Conservation (phyloP, 2,888 invertebrate species). For the Eupithecia vulgata region DNA sequence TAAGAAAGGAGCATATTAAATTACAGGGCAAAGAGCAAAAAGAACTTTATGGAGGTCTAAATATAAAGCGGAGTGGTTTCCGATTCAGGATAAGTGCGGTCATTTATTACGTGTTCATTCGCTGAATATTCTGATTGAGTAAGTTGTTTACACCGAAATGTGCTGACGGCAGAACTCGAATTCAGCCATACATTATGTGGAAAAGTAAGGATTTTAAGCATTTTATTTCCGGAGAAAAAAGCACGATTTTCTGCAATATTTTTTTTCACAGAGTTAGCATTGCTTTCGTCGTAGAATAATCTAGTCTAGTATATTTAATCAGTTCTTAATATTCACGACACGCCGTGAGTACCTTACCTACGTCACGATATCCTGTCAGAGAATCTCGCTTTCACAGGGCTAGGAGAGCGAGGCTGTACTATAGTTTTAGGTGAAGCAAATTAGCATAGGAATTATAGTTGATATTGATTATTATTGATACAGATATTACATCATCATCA, state of each 20-base stretch:
- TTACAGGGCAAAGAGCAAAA: constrained; percentile 37
- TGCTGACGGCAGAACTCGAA: not conserved
- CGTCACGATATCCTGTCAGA: constrained; percentile 68
- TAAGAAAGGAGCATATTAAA: constrained; percentile 35
- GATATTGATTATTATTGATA: not conserved
- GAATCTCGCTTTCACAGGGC: constrained; percentile 58
- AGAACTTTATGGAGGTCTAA: constrained; percentile 33
- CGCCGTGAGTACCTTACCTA: constrained; percentile 48
- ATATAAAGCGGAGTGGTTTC: constrained; percentile 31
- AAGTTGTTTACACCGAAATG: constrained; percentile 10
- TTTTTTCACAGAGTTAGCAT: not conserved
- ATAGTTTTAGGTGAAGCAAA: not conserved
- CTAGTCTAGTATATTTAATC: constrained; percentile 32
- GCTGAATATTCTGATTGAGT: constrained; percentile 14
- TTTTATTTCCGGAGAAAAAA: not conserved
- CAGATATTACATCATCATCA: not conserved
- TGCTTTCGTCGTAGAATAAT: not conserved
- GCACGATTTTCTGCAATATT: not conserved
- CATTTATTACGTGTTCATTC: constrained; percentile 16
- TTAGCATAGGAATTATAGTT: constrained; percentile 8
- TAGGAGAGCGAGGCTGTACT: constrained; percentile 36
- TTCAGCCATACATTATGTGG: constrained; percentile 1
- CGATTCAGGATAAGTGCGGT: constrained; percentile 19
- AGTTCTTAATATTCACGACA: constrained; percentile 62
- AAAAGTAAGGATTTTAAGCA: not conserved